phyloP scores from a whole-genome alignment of 23 tunicate species.

The Oikopleura vanhoeffeni region DNA sequence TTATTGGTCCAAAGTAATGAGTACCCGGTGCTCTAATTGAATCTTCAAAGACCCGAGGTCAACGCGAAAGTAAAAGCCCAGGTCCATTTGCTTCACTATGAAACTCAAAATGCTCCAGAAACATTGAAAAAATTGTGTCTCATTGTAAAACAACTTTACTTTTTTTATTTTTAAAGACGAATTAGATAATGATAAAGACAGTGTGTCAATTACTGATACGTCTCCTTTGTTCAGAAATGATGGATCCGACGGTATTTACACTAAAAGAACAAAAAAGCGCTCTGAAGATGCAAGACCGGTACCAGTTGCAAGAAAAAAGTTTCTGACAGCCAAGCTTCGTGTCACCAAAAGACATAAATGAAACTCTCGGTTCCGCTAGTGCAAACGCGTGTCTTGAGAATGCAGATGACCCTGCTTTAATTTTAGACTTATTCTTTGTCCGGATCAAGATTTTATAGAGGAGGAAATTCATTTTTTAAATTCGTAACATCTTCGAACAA shows the following conservation, averaged over 20 bases:
- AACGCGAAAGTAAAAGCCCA: too few species aligned
- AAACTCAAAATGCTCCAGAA: too few species aligned
- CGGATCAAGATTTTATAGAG: conserved; percentile 77
- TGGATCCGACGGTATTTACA: conserved; percentile 65
- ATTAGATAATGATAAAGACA: too few species aligned
- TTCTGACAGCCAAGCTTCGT: conserved; percentile 73
- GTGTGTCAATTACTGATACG: too few species aligned
- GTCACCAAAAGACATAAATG: conserved; percentile 76
- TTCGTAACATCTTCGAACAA: conserved; percentile 32
- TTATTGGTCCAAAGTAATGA: too few species aligned
- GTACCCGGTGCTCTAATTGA: too few species aligned
- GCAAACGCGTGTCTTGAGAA: conserved; percentile 56
- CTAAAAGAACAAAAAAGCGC: conserved; percentile 73
- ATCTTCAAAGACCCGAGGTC: too few species aligned
- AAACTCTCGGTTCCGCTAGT: conserved; percentile 54
- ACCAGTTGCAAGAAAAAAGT: conserved; percentile 36
- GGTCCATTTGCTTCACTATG: too few species aligned
- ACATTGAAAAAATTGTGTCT: too few species aligned
- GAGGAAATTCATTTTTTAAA: conserved; percentile 65
- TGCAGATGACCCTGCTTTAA: conserved; percentile 50
- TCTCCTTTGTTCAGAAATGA: conserved; percentile 15
- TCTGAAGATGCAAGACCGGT: conserved; percentile 31
- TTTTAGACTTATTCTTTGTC: conserved; percentile 49
- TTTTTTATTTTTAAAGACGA: background rate
- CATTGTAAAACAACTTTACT: too few species aligned